Conservation (phyloP, 2,797 vertebrate species). For the Sebastes cheni region DNA sequence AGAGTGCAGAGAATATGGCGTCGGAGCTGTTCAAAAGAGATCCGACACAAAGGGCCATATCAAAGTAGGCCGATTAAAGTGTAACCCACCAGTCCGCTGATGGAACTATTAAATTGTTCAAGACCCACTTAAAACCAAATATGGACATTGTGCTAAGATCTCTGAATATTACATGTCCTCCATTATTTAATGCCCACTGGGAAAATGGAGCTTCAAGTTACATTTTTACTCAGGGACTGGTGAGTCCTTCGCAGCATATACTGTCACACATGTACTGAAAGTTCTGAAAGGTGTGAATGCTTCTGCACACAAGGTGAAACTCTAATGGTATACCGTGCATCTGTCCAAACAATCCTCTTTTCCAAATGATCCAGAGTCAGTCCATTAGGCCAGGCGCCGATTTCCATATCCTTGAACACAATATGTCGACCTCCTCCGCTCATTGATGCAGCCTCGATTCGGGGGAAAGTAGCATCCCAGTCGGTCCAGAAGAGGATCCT, state of each 20-base stretch:
- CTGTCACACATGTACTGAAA: neutral
- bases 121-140: slow-evolving; percentile 48
- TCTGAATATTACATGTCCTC: slow-evolving; percentile 50
- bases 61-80: slow-evolving; percentile 47
- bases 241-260: neutral
- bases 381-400: slow-evolving; percentile 98
- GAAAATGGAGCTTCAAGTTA: slow-evolving; percentile 3
- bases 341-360: slow-evolving; percentile 98
- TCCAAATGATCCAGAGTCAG: slow-evolving; percentile 98
- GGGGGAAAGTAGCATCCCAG: slow-evolving; percentile 98
- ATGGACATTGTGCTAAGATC: slow-evolving; percentile 19
- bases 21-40: slow-evolving; percentile 89
- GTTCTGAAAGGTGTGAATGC: neutral
- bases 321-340: slow-evolving; percentile 88
- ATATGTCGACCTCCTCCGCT: slow-evolving; percentile 93
- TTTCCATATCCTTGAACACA: slow-evolving; percentile 98
- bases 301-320: neutral
- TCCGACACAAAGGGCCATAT: slow-evolving; percentile 26
- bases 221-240: neutral
- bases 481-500: slow-evolving; percentile 99
- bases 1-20: slow-evolving; percentile 97
- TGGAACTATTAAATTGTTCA: slow-evolving; percentile 55
- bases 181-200: slow-evolving; percentile 49
- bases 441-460: slow-evolving; percentile 97
- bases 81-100: slow-evolving; percentile 17